phyloP scores from a whole-genome alignment of 2,797 vertebrate genomes.

The Antrozous pallidus region DNA sequence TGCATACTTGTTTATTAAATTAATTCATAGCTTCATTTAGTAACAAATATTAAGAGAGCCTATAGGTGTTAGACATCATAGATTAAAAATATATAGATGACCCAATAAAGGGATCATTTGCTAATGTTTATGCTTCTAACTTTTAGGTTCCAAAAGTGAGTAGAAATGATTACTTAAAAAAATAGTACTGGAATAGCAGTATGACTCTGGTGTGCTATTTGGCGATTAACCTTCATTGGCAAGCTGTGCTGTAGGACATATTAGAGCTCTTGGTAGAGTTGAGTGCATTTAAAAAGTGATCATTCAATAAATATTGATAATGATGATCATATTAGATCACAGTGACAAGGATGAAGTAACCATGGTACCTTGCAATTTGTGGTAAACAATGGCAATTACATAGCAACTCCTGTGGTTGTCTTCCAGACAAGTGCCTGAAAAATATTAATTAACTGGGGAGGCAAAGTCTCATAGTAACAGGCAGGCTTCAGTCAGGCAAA shows the following conservation, averaged over 20 bases:
- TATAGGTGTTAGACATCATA: background rate
- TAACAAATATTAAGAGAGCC: background rate
- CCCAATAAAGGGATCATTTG: background rate
- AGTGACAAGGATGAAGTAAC: background rate
- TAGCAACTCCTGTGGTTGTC: background rate
- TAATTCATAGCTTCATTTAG: background rate
- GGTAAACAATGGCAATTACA: slow-evolving; percentile 33
- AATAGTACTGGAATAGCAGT: background rate
- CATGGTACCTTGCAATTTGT: slow-evolving; percentile 36
- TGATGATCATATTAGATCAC: background rate
- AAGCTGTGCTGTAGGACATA: background rate
- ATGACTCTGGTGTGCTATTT: background rate
- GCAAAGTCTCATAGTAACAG: background rate
- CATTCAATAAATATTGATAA: slow-evolving; percentile 17
- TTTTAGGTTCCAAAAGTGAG: background rate
- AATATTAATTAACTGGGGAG: slow-evolving; percentile 51
- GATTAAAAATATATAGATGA: background rate
- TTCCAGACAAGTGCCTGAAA: slow-evolving; percentile 10
- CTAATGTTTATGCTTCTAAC: background rate
- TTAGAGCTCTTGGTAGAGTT: background rate
- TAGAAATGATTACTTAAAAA: background rate
- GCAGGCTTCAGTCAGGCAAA: slow-evolving; percentile 38
- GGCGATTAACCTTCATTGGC: background rate
- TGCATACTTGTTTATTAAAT: background rate
- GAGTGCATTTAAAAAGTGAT: background rate